Conservation (phyloP, 53 echinoderm and acorn worm genomes). For the Arbacia lixula region DNA sequence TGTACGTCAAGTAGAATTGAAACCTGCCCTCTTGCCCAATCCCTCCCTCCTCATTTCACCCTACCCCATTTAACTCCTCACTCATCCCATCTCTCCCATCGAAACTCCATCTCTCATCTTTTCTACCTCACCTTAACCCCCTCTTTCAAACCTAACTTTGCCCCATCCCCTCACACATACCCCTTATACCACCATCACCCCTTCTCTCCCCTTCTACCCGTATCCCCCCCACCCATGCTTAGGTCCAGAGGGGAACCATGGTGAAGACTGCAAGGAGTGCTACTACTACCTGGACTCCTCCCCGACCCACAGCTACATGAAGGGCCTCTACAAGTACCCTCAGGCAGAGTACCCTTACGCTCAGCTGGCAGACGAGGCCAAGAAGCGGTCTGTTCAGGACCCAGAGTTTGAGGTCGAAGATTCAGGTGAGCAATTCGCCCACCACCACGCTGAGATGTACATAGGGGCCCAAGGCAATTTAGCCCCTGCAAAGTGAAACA, state of each 20-base stretch:
- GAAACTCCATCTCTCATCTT: too few relatives aligned
- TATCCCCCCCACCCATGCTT: not conserved
- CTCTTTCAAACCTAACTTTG: too few relatives aligned
- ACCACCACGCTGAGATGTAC: too few relatives aligned
- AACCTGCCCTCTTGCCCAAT: too few relatives aligned
- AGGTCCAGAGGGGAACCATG: constrained; percentile 99
- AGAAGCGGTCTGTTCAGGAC: constrained; percentile 61
- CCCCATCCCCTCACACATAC: too few relatives aligned
- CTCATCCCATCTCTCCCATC: too few relatives aligned
- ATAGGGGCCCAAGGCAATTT: too few relatives aligned
- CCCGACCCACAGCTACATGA: constrained; percentile 93
- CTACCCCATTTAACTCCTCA: too few relatives aligned
- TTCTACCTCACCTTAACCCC: too few relatives aligned
- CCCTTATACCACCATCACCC: not conserved
- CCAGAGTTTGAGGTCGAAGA: constrained; percentile 97
- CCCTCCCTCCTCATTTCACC: too few relatives aligned
- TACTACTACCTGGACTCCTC: constrained; percentile 97
- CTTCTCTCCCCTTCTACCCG: not conserved
- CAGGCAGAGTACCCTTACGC: constrained; percentile 90
- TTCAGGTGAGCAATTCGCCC: constrained; percentile 69
- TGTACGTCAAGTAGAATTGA: too few relatives aligned
- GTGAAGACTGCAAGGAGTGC: constrained; percentile 95
- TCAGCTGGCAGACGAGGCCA: constrained; percentile 62
- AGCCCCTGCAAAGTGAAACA: too few relatives aligned
- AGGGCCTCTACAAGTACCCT: constrained; percentile 94